phyloP scores from a whole-genome alignment of 2,888 invertebrate species.

The Acronicta leporina region DNA sequence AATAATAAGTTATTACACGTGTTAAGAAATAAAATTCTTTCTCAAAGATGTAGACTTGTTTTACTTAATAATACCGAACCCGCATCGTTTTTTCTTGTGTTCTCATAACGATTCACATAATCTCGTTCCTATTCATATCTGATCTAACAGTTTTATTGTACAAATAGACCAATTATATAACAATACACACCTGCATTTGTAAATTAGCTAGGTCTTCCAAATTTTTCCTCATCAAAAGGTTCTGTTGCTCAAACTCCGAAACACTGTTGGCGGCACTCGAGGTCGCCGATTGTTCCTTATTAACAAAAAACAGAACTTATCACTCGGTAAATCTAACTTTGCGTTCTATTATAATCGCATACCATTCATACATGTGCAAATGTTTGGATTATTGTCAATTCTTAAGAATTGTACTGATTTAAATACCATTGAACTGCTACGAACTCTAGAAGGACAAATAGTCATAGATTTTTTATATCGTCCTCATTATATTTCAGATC shows the following conservation, averaged over 20 bases:
- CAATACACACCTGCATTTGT: constrained; percentile 83
- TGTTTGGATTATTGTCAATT: constrained; percentile 53
- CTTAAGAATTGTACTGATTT: constrained; percentile 52
- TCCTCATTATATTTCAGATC: constrained; percentile 19
- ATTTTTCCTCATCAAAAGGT: constrained; percentile 85
- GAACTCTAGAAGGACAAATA: constrained; percentile 42
- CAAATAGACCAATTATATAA: constrained; percentile 40
- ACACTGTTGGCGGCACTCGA: constrained; percentile 87
- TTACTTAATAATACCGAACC: too few species aligned
- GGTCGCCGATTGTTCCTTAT: constrained; percentile 85
- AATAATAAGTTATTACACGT: too few species aligned
- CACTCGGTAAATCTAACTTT: constrained; percentile 52
- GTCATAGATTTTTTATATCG: constrained; percentile 37
- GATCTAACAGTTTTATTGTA: constrained; percentile 43
- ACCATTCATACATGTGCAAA: constrained; percentile 49
- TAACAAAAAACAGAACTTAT: constrained; percentile 55
- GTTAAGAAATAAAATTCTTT: too few species aligned
- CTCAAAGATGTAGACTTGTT: constrained; percentile 8
- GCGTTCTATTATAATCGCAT: constrained; percentile 57
- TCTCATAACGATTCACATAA: constrained; percentile 45
- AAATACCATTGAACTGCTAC: constrained; percentile 47
- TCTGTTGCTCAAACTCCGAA: constrained; percentile 86
- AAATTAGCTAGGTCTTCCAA: constrained; percentile 86
- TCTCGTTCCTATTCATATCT: constrained; percentile 50
- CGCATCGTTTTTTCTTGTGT: constrained; percentile 10